Evolutionary conservation across 2,113 vertebrate species (phyloP).

Genomic region (Bubo blakistoni): DNA sequence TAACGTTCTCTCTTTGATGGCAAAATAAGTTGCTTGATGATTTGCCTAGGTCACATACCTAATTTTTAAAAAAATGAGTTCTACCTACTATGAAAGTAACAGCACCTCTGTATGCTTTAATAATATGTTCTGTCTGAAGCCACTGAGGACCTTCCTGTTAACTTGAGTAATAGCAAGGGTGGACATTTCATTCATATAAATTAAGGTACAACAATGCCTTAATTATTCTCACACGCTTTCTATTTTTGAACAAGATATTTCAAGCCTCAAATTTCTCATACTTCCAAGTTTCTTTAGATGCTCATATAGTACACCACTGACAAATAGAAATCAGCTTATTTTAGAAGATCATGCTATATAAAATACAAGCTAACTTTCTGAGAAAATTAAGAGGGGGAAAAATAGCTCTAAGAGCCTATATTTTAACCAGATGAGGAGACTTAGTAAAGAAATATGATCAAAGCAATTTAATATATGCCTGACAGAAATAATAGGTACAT

Average conservation of each 20-base stretch:
- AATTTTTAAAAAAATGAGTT: not conserved
- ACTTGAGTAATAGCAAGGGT: not conserved
- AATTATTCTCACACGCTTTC: not conserved
- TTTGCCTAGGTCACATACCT: not conserved
- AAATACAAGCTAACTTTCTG: not conserved
- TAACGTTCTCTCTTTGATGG: not conserved
- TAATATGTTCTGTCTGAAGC: not conserved
- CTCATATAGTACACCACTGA: not conserved
- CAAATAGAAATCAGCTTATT: not conserved
- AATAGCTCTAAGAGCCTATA: not conserved
- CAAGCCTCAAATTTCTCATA: not conserved
- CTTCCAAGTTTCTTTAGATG: not conserved
- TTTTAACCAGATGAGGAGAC: not conserved
- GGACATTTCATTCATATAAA: not conserved
- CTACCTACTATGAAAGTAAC: not conserved
- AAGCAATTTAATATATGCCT: not conserved
- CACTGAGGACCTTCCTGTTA: not conserved
- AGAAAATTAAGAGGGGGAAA: not conserved
- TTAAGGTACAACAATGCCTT: not conserved
- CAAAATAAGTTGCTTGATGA: not conserved
- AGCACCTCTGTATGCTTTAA: not conserved
- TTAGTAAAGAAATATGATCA: conserved; percentile 30
- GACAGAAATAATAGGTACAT: conserved; percentile 11
- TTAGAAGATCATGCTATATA: not conserved
- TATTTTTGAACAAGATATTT: not conserved